Evolutionary conservation across 2,113 vertebrate genomes (phyloP).

Genomic region (Redunca redunca): DNA sequence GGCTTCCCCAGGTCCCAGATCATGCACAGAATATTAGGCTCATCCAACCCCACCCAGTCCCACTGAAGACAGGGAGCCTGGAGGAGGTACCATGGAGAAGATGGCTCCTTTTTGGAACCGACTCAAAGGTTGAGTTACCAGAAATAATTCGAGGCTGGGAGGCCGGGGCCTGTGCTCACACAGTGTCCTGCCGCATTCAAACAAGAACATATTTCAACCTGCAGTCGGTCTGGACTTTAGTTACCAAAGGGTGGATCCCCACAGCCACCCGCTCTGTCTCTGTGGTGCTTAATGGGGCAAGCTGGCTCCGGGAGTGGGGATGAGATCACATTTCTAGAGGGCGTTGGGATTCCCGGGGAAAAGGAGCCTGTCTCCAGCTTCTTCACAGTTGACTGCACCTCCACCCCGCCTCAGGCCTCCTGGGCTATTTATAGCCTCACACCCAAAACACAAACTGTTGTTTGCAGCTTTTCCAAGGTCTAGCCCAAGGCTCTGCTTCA

Average conservation of each 20-base stretch:
- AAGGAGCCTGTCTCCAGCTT: neutral
- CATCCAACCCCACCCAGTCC: accelerated
- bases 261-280: neutral
- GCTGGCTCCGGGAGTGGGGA: neutral
- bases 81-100: neutral
- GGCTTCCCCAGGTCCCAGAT: neutral
- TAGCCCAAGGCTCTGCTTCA: neutral
- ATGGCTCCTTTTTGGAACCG: neutral
- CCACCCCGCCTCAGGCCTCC: constrained; percentile 50
- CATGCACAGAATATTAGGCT: accelerated
- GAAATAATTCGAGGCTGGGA: too few species aligned
- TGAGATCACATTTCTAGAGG: neutral
- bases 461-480: constrained; percentile 58
- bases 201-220: neutral
- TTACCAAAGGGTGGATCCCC: neutral
- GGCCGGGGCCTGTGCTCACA: accelerated
- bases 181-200: neutral
- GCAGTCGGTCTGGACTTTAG: neutral
- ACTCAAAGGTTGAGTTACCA: neutral
- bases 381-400: constrained; percentile 20
- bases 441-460: constrained; percentile 60
- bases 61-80: accelerated
- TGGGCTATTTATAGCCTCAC: constrained; percentile 58
- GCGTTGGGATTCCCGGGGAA: constrained; percentile 29
- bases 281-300: neutral